Evolutionary conservation across 1,140 invertebrate genomes (phyloP).

Genomic region (Lysiphlebus fabarum): DNA sequence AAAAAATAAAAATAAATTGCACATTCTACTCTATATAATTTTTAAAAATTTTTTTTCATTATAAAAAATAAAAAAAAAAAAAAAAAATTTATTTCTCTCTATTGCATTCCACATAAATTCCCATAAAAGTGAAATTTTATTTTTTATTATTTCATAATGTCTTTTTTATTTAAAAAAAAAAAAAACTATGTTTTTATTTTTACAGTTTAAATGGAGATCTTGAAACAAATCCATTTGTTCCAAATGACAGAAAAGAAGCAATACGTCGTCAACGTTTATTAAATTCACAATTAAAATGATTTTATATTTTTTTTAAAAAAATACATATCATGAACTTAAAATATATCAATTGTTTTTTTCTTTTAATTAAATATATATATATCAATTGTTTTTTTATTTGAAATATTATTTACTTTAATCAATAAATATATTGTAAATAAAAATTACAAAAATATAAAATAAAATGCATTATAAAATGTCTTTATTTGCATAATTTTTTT

Average conservation of each 20-base stretch:
- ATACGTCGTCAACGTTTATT: constrained; percentile 24
- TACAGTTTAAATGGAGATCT: constrained; percentile 74
- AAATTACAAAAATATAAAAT: too few relatives aligned
- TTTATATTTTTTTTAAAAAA: too few relatives aligned
- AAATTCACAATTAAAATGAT: constrained; percentile 32
- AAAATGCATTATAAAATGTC: too few relatives aligned
- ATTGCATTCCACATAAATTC: constrained; percentile 1
- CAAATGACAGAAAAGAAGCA: constrained; percentile 64
- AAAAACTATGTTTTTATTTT: constrained; percentile 32
- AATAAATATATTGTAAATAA: too few relatives aligned
- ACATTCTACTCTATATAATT: neutral
- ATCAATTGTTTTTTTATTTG: too few relatives aligned
- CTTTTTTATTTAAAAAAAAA: neutral
- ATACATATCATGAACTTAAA: too few relatives aligned
- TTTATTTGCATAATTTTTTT: too few relatives aligned
- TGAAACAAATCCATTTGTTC: constrained; percentile 72
- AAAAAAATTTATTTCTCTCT: neutral
- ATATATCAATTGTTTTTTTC: too few relatives aligned
- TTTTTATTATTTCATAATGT: neutral
- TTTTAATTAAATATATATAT: too few relatives aligned
- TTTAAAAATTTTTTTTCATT: constrained; percentile 1
- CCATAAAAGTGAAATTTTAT: neutral
- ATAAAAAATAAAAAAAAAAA: too few relatives aligned
- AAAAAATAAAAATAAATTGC: constrained; percentile 30
- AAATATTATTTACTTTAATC: too few relatives aligned